Conservation (phyloP, 2,888 invertebrate species). For the Hofmannophila pseudospretella region DNA sequence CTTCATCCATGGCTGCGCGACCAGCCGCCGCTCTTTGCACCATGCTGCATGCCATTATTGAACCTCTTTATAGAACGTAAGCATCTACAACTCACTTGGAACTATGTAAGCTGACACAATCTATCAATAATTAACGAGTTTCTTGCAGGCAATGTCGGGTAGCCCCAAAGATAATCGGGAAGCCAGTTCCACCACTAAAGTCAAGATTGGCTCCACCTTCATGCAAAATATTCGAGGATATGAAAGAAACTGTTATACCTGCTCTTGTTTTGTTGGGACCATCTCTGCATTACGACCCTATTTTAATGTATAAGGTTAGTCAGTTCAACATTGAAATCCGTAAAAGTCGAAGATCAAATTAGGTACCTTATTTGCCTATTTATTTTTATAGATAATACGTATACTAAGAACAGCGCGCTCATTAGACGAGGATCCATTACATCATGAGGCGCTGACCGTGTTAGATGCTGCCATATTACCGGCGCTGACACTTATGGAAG, state of each 20-base stretch:
- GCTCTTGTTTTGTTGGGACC: constrained; percentile 93
- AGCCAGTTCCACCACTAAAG: constrained; percentile 66
- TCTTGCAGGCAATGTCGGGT: constrained; percentile 83
- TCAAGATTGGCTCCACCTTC: constrained; percentile 80
- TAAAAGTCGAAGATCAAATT: no score
- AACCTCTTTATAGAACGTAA: constrained; percentile 90
- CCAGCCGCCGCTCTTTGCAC: constrained; percentile 87
- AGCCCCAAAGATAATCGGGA: constrained; percentile 82
- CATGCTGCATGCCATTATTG: constrained; percentile 89
- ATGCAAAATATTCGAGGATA: constrained; percentile 83
- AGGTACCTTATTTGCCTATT: no score
- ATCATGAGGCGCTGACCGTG: constrained; percentile 90
- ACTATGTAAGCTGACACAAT: no score
- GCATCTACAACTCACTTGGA: constrained; percentile 16
- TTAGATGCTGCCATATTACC: constrained; percentile 94
- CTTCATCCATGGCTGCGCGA: constrained; percentile 86
- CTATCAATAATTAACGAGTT: no score
- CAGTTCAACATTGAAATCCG: no score
- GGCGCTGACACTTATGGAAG: constrained; percentile 92
- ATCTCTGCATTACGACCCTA: constrained; percentile 90
- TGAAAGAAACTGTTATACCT: constrained; percentile 88
- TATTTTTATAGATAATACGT: constrained; percentile 55
- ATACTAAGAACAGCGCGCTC: constrained; percentile 57
- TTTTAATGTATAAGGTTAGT: constrained; percentile 90
- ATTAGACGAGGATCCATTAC: constrained; percentile 76